Conservation (phyloP, 2,888 invertebrate species). For the Galerucella nymphaeae region DNA sequence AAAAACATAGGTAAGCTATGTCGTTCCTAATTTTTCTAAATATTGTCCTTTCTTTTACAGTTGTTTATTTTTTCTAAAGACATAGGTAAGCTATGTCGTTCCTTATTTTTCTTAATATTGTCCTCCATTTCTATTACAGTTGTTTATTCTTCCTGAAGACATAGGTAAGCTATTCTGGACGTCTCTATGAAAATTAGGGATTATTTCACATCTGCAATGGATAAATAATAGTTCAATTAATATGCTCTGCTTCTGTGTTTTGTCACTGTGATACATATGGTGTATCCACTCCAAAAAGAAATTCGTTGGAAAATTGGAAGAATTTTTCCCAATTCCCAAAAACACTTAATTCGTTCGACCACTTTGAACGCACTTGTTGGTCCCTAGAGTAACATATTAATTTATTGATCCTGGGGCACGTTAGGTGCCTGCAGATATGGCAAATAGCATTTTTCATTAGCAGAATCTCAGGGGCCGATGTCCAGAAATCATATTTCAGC, state of each 20-base stretch:
- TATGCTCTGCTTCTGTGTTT: background rate
- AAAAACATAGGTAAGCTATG: too few species aligned
- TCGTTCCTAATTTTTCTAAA: too few species aligned
- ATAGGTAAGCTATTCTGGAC: too few species aligned
- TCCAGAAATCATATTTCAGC: slow-evolving; percentile 42
- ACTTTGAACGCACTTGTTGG: slow-evolving; percentile 26
- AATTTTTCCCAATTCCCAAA: slow-evolving; percentile 17
- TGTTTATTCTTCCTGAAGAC: too few species aligned
- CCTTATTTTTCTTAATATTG: too few species aligned
- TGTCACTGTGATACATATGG: background rate
- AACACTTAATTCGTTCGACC: slow-evolving; percentile 23
- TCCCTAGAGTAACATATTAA: slow-evolving; percentile 35
- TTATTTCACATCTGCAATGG: too few species aligned
- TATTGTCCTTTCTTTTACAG: too few species aligned
- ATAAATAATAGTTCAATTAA: too few species aligned
- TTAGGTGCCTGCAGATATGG: slow-evolving; percentile 34
- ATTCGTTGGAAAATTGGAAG: slow-evolving; percentile 7
- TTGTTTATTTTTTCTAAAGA: too few species aligned
- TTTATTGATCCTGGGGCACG: slow-evolving; percentile 35
- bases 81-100: too few species aligned
- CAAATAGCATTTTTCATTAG: slow-evolving; percentile 58
- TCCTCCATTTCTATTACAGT: too few species aligned
- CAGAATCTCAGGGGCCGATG: slow-evolving; percentile 55
- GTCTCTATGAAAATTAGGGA: too few species aligned
- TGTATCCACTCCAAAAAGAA: background rate